A percentile compares a stretch with the other conserved stretches of the same genome.
Conservation (phyloP, 2,113 vertebrate species). For the Fulica atra region DNA sequence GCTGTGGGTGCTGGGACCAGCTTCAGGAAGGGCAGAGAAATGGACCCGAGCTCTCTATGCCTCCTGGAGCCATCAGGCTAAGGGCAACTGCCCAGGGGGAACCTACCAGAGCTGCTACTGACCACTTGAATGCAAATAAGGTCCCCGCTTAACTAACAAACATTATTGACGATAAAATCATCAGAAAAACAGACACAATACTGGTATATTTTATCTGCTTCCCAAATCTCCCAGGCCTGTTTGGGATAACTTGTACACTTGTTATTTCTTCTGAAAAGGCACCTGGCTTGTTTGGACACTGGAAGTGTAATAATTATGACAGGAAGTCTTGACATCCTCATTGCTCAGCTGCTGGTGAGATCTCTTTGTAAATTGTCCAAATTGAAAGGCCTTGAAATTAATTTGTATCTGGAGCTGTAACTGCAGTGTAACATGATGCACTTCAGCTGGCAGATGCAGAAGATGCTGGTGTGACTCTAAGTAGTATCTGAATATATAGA, state of each 20-base stretch:
- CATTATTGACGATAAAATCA: neutral
- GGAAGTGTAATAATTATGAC: neutral
- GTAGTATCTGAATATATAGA: neutral
- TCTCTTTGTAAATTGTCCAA: conserved; percentile 15
- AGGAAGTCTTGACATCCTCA: neutral
- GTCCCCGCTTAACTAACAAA: accelerated
- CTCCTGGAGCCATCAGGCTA: neutral
- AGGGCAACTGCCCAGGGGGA: neutral
- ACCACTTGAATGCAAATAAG: accelerated
- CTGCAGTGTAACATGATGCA: neutral
- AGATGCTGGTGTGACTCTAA: neutral
- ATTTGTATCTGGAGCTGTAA: conserved; percentile 12
- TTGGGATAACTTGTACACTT: neutral
- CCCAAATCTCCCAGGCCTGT: neutral
- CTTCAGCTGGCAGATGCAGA: conserved; percentile 16
- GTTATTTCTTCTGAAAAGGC: neutral
- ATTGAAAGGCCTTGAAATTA: conserved; percentile 19
- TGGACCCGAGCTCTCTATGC: accelerated
- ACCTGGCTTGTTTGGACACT: neutral
- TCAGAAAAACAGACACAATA: neutral
- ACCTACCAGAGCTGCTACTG: neutral
- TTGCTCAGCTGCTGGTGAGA: neutral
- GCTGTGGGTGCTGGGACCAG: neutral
- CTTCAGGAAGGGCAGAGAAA: neutral
- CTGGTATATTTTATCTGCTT: neutral